Base-by-base conservation (phyloP, 1,140 invertebrate genomes). In the Philaenus spumarius region DNA sequence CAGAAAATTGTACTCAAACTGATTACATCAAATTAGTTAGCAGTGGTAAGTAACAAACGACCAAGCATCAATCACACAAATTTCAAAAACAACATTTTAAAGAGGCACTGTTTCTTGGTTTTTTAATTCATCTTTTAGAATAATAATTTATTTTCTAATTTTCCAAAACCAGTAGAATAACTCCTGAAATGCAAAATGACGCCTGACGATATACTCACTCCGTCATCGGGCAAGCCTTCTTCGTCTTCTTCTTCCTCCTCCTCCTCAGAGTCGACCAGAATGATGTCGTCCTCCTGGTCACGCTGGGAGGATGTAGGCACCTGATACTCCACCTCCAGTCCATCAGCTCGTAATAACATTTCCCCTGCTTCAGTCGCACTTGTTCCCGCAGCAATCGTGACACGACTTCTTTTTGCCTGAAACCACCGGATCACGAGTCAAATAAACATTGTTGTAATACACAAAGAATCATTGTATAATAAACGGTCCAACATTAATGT, bases 261-360 rank as follows among this genome's bases (percentile, higher is more conserved):
- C 37, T 82, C 80, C 54, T 87, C 85, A 23, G 85, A 82, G 20
- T 86, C 84, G 15, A 87, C 83, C 15, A 90, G 83, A 23, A 88
- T 83, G 43, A 80, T 77, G 61, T 90, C 87, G 70, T 89, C 86
- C 62, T 88, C 86, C 64, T 89, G 86, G 69, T 90, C 87, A 24
- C 86, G 79, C 67, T 89, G 87, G 20, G 86, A 89, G 2, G 87
- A 89, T 0, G 88, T 90, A 2, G 88, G 87, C 40, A 90, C 86
- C 74, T 89, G 80, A 66, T 83, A 83, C 65, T 86, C 84, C 4
- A 84, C 82, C 65, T 86, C 84, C 45, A 65, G 59, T 2, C 61
- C 64, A 48, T 65, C 64, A 11, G 62, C 45, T n/a, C 60, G 39
- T 17, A 64, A 43, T 35, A 61, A 45, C 58, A 53, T 59, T 45